Evolutionary conservation across 1,140 invertebrate genomes (phyloP), one percentile per base, ranked within the genome.

Genomic region (Zaprionus lachaisei): DNA sequence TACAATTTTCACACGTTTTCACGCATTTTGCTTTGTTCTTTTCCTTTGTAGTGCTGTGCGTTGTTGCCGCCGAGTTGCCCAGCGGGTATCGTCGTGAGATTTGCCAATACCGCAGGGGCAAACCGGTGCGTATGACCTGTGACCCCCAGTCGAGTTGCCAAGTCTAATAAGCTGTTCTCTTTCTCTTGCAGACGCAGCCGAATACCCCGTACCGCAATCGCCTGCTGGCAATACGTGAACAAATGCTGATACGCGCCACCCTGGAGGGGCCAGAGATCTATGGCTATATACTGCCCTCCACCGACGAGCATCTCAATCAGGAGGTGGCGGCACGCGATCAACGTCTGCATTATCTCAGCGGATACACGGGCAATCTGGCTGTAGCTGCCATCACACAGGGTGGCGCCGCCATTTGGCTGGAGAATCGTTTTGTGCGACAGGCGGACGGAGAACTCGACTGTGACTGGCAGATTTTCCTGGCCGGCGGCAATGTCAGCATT

Each of bases 361-460:
- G 97, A 4, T 99, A 98, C 93, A 96, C 95, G 63, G 98, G 98
- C 2, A 96, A 95, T 17, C 95, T 95, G 44, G 98, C 96, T 1
- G 95, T 95, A 2, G 97, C 96, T 1, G 94, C 98, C 2, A 94
- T 99, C 4, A 98, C 97, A 0, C 83, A 93, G 51, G 93, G 94
- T n/a, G 95, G 95, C 26, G 97, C 98, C 0, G 95, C 96, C 2
- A 83, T 99, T 20, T 99, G 98, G 98, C 97, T 98, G 2, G 97
- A 99, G 92, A 95, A 97, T 2, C 94, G 97, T 34, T 99, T 99
- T 93, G 95, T 96, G 80, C 92, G 96, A 24, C 96, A 96, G 81
- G 97, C 97, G 0, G 95, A 97, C 56, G 93, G 95, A 20, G 94
- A 97, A 83, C 93, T 98, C 3, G 95, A 96, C 76, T 97, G 96